Base-by-base conservation (phyloP, 2,113 vertebrate genomes). In the Pseudonaja textilis region DNA sequence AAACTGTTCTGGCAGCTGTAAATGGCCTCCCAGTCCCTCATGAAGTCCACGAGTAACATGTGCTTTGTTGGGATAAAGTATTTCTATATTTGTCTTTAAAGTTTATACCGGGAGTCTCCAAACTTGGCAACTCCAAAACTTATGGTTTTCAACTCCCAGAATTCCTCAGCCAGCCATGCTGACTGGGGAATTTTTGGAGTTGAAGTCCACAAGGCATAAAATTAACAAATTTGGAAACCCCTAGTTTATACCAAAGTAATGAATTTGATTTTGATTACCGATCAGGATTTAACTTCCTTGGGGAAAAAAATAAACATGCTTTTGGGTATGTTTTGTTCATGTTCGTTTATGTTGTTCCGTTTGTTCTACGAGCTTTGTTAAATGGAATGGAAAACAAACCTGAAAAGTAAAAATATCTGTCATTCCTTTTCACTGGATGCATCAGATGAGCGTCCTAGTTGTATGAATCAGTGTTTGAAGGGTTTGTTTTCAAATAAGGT, bases 1-100 rank as follows among this genome's bases (percentile, higher is more conserved):
- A 95, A 90, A 97, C 96, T 93, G 96, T 97, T 29, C 47, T 95
- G 45, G 96, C 96, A 0, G 94, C 91, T 90, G 85, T 97, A 14
- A 39, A 3, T 0, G 97, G 95, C 23, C 95, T 95, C 18, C 96
- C 96, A 12, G 0, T 98, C 92, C 96, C 96, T 59, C 95, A 96
- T 6, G 96, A 97, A 94, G 96, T 98, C 8, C 11, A 88, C 10
- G 92, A 7, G 5, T 96, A 6, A 88, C 42, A 29, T 0, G 0
- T 81, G 26, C 29, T n/a, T 25, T 57, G 20, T 91, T 89, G 3
- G 5, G 25, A 52, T 87, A 34, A 59, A 5, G 5, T 26, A 16
- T 85, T 0, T n/a, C 34, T 59, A 5, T 45, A 3, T 14, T 1
- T 85, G 18, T 42, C 29, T 47, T 0, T 29, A 39, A 22, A 69